A percentile compares a stretch with the other conserved stretches of the same genome.
Conservation (phyloP, 2,113 vertebrate species). For the Microcebus griseorufus region DNA sequence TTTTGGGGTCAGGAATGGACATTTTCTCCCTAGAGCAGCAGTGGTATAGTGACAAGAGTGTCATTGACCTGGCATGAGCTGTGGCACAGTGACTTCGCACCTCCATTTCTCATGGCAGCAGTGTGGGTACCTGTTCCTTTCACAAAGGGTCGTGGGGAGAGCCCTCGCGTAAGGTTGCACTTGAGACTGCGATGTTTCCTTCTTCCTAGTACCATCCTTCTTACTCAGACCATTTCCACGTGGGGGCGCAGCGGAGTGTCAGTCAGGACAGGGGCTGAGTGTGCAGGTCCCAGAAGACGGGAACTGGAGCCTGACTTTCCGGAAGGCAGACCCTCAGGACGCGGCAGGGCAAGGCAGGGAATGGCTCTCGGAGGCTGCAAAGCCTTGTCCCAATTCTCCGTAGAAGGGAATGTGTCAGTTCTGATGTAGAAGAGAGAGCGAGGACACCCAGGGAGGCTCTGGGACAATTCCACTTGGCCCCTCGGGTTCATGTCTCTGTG, state of each 20-base stretch:
- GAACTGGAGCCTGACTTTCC: background rate
- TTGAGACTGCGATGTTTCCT: fast-evolving
- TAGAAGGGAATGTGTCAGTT: background rate
- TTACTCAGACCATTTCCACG: no score
- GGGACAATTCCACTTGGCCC: no score
- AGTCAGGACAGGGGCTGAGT: background rate
- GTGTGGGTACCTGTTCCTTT: background rate
- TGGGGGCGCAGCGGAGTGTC: fast-evolving
- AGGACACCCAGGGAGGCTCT: fast-evolving
- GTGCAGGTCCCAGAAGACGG: background rate
- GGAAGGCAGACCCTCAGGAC: background rate
- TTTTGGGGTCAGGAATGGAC: background rate
- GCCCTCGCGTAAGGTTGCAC: fast-evolving
- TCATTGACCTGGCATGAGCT: background rate
- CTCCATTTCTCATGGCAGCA: background rate
- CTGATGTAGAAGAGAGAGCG: background rate
- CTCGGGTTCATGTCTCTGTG: background rate
- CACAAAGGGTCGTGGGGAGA: no score
- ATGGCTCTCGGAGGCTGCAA: background rate
- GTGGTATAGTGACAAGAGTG: background rate
- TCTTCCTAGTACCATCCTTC: background rate
- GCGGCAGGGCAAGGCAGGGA: background rate
- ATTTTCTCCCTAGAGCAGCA: background rate
- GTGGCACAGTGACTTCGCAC: background rate
- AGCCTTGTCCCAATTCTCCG: background rate